Base-by-base conservation (phyloP, 2,113 vertebrate genomes). In the Phylloscopus trochilus region DNA sequence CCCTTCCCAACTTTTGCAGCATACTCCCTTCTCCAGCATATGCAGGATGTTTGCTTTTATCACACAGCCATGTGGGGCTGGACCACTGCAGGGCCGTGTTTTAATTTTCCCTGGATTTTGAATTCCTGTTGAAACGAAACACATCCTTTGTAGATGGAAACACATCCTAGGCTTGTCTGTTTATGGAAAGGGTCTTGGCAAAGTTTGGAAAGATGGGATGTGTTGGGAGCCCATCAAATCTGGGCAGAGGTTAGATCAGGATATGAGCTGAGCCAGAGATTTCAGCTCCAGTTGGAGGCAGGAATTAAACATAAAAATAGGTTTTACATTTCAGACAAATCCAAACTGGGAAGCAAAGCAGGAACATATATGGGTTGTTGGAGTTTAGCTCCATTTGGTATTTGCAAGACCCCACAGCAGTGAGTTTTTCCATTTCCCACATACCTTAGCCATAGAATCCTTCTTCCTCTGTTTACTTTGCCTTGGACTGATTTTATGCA, bases 201-300 rank as follows among this genome's bases (percentile, higher is more conserved):
- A 27, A 3, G 12, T 41, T 22, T 41, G 59, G 55, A 49, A 53
- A 17, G 44, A 37, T 28, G 33, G 84, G 89, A 35, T 31, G n/a
- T 26, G 0, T 83, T 70, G 35, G 59, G 56, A 80, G 35, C 30
- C 52, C 43, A 14, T 37, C 26, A 47, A 20, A 72, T n/a, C 10
- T 14, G 10, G 17, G 55, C 28, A 35, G 27, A 28, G 46, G 35
- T 58, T 2, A 1, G 51, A 49, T 44, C 43, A 62, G 47, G 55
- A 30, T 62, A 6, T 9, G 18, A 87, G 12, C 30, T 87, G 52
- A 67, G 39, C 41, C 15, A 13, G 51, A 43, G 56, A n/a, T 49
- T 78, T 60, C 59, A 52, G 41, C 67, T 79, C 47, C 0, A 0
- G 8, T 10, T 78, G n/a, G 43, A 62, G 49, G 15, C 43, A 58